Conservation (phyloP, 30 jellyfish, hydroid and myxozoan genomes). For the Chrysaora quinquecirrha region DNA sequence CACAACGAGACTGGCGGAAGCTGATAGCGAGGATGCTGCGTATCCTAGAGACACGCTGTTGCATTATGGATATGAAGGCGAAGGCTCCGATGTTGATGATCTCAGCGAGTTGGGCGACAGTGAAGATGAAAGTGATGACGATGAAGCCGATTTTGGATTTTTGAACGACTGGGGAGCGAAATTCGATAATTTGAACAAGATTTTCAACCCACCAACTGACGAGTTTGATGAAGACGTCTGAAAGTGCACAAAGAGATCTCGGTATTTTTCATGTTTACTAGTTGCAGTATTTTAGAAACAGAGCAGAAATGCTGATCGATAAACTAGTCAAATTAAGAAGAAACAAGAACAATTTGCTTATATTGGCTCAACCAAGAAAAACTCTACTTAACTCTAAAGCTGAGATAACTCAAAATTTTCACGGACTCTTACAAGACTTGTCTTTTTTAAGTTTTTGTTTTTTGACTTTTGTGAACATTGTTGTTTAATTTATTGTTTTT, state of each 20-base stretch:
- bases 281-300: no score
- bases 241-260: no score
- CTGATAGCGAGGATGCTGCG: constrained; percentile 92
- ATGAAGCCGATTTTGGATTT: constrained; percentile 92
- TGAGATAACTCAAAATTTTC: no score
- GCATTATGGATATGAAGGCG: constrained; percentile 99
- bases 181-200: constrained; percentile 81
- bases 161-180: constrained; percentile 92
- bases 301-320: no score
- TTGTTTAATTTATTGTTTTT: neutral
- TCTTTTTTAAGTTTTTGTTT: no score
- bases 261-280: no score
- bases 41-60: constrained; percentile 97
- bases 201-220: constrained; percentile 83
- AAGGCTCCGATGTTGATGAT: constrained; percentile 98
- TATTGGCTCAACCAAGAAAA: no score
- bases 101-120: constrained; percentile 98
- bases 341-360: no score
- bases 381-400: no score
- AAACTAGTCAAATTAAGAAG: no score
- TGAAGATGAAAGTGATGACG: constrained; percentile 96
- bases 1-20: constrained; percentile 78
- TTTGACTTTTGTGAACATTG: no score
- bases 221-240: constrained; percentile 90
- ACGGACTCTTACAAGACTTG: no score